Evolutionary conservation across 1,140 invertebrate species (phyloP).

Genomic region (Plodia interpunctella): DNA sequence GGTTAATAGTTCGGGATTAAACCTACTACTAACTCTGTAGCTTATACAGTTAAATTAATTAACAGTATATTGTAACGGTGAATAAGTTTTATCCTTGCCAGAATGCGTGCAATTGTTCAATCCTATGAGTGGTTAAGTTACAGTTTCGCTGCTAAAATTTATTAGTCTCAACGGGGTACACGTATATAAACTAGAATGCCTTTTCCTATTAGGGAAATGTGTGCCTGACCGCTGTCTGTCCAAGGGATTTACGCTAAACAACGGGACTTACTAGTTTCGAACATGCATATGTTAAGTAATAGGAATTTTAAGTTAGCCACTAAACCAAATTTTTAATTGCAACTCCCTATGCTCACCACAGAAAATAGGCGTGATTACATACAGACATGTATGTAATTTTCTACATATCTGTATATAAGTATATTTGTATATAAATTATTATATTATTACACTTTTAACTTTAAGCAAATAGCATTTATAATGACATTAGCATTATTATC

Average conservation of each 20-base stretch:
- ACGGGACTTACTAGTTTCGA: background rate
- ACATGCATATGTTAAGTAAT: background rate
- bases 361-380: background rate
- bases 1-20: conserved; percentile 30
- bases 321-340: too few species aligned
- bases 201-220: conserved; percentile 1
- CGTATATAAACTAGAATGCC: background rate
- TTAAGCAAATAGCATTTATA: too few species aligned
- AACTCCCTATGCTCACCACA: too few species aligned
- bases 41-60: conserved; percentile 31
- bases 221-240: background rate
- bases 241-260: background rate
- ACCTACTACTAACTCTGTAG: conserved; percentile 24
- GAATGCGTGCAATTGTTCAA: conserved; percentile 14
- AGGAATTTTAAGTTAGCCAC: background rate
- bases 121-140: background rate
- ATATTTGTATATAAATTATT: background rate
- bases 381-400: too few species aligned
- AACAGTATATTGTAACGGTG: conserved; percentile 15
- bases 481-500: too few species aligned
- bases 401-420: too few species aligned
- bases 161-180: conserved; percentile 1
- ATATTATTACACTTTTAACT: background rate
- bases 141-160: background rate
- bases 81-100: conserved; percentile 8